Base-by-base conservation (phyloP, 2,113 vertebrate genomes). In the Hippocampus mohnikei region DNA sequence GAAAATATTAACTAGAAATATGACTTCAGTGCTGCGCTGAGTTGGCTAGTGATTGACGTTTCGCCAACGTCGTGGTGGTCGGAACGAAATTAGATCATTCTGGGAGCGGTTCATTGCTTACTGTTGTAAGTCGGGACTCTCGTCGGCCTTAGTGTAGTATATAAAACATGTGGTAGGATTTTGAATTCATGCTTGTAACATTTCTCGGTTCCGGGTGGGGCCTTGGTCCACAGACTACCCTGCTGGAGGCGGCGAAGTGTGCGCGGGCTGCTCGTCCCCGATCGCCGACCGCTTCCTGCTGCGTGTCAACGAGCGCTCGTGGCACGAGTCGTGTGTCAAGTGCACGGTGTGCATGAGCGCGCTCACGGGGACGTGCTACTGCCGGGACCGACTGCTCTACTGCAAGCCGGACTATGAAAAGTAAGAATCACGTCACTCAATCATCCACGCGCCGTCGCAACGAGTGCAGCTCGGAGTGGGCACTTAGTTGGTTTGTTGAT, bases 351-450 rank as follows among this genome's bases (percentile, higher is more conserved):
- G 95, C 83, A 84, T 93, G 78, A 94, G 93, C 77, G 88, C 89
- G 0, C 94, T 96, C 59, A 88, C 92, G 1, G 94, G 94, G 46
- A 94, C 92, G 72, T 96, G 95, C 85, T 96, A 95, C 89, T 93
- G 91, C 50, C 92, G 94, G 69, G 92, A 96, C 88, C 91, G 94
- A 18, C 93, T 93, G 79, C 93, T 95, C 27, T 96, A 95, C 91
- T 96, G 95, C 92, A 95, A 94, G 41, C 94, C 93, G 25, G 95
- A 96, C 92, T 96, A 96, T 46, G 94, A 96, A 74, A 96, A 95
- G 95, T 96, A 93, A 93, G 93, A 73, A 21, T 2, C 2, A 25
- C 65, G 9, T 20, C 63, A 62, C 66, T 25, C 37, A 41, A 33
- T 27, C 27, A 40, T 55, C 18, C 55, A 52, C 5, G 33, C 33